Percentiles rank a stretch among this genome's conserved stretches.
phyloP scores from a whole-genome alignment of 2,113 vertebrate genomes.

The Pseudolaguvia tuberculata region DNA sequence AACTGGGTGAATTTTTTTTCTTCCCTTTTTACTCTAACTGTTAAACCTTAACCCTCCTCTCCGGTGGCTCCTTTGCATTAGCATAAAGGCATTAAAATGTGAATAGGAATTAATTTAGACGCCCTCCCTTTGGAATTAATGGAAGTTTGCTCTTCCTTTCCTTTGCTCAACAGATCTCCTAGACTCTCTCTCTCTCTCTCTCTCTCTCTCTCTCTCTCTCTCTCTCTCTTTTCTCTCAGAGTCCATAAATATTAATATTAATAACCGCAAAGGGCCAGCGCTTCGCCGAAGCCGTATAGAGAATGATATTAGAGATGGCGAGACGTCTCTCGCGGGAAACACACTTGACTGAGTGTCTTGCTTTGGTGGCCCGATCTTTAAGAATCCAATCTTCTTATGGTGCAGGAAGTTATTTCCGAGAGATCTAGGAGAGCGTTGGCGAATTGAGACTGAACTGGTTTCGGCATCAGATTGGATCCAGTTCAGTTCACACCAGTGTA shows the following conservation, averaged over 20 bases:
- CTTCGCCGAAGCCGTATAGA: constrained; percentile 77
- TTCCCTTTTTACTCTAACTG: constrained; percentile 44
- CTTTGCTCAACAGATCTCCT: constrained; percentile 59
- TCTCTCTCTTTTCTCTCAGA: constrained; percentile 49
- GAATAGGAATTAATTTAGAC: constrained; percentile 82
- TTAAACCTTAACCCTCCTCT: constrained; percentile 69
- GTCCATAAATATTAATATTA: constrained; percentile 85
- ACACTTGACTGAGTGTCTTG: constrained; percentile 76
- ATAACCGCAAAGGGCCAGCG: constrained; percentile 74
- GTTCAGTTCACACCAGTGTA: constrained; percentile 64
- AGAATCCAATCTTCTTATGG: constrained; percentile 79
- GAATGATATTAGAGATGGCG: constrained; percentile 80
- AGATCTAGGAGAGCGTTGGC: constrained; percentile 73
- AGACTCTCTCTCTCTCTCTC: constrained; percentile 29
- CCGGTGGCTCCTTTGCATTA: constrained; percentile 66
- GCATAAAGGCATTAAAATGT: constrained; percentile 79
- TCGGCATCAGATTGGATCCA: constrained; percentile 63
- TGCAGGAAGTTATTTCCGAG: constrained; percentile 75
- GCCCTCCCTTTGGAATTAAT: constrained; percentile 79
- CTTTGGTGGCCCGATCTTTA: constrained; percentile 76
- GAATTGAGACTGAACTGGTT: constrained; percentile 60
- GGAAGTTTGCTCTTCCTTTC: constrained; percentile 75
- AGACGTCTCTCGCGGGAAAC: constrained; percentile 79
- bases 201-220: constrained; percentile 41
- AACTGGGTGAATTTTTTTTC: constrained; percentile 43